Percentiles rank a stretch among this genome's conserved stretches.
Conservation (phyloP, 1,140 invertebrate genomes). For the Drosophila sucinea region DNA sequence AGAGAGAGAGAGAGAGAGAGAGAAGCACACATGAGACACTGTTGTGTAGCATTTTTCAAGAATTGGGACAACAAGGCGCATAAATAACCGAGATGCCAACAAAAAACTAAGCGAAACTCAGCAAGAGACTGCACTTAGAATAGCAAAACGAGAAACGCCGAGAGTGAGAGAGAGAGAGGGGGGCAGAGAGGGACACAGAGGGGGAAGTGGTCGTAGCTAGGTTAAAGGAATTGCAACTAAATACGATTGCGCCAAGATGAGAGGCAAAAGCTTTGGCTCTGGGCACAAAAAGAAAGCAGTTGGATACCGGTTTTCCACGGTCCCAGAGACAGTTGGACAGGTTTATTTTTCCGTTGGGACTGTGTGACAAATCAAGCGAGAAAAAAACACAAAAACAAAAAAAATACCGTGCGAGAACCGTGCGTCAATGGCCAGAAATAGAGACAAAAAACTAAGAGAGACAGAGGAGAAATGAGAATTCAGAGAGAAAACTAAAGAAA, state of each 20-base stretch:
- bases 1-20: constrained; percentile 25
- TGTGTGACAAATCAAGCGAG: constrained; percentile 80
- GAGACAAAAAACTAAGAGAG: constrained; percentile 13
- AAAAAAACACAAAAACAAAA: constrained; percentile 34
- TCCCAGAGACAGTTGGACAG: constrained; percentile 59
- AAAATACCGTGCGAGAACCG: constrained; percentile 39
- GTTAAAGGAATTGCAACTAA: constrained; percentile 67
- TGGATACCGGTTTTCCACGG: constrained; percentile 68
- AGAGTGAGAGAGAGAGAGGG: constrained; percentile 29
- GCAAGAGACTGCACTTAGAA: constrained; percentile 72
- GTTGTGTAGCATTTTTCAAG: constrained; percentile 65
- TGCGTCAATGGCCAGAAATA: constrained; percentile 70
- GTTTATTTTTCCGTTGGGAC: constrained; percentile 78
- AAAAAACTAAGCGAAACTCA: constrained; percentile 54
- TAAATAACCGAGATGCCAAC: constrained; percentile 77
- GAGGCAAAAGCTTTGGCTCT: constrained; percentile 59
- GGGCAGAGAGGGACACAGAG: no score
- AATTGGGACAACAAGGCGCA: constrained; percentile 78
- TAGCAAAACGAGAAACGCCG: constrained; percentile 62
- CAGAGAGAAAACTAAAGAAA: not conserved
- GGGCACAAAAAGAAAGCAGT: constrained; percentile 73
- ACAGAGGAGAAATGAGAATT: constrained; percentile 7
- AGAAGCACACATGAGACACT: constrained; percentile 26
- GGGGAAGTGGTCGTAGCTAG: not conserved
- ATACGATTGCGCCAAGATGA: constrained; percentile 70